phyloP scores from a whole-genome alignment of 2,113 vertebrate genomes.

The Pachypanchax playfairii region DNA sequence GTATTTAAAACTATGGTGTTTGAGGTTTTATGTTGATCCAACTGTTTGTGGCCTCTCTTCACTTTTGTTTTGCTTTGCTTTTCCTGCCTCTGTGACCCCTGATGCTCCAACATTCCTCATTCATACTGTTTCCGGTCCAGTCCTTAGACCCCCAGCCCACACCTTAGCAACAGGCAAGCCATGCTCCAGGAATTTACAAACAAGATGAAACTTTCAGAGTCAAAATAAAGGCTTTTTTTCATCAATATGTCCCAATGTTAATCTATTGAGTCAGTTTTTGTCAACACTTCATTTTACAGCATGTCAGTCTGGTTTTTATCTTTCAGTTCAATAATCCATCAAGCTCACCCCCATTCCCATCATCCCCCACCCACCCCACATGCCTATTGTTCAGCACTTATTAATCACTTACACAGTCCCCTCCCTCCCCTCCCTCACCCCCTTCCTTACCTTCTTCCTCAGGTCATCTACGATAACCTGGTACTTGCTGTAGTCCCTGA shows the following conservation, averaged over 20 bases:
- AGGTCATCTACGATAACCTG: slow-evolving; percentile 78
- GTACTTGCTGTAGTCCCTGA: slow-evolving; percentile 82
- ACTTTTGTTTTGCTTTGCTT: slow-evolving; percentile 15
- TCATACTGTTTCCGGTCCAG: slow-evolving; percentile 59
- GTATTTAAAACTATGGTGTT: slow-evolving; percentile 4
- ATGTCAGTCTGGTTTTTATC: slow-evolving; percentile 19
- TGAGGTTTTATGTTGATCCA: slow-evolving; percentile 6
- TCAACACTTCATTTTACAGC: slow-evolving; percentile 4
- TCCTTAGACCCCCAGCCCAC: slow-evolving; percentile 5
- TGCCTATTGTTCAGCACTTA: slow-evolving; percentile 19
- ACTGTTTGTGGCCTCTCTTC: slow-evolving; percentile 6
- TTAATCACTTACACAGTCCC: slow-evolving; percentile 8
- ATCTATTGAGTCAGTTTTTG: too few relatives aligned
- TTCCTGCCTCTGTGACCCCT: slow-evolving; percentile 49
- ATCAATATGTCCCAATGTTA: too few relatives aligned
- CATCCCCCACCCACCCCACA: neutral
- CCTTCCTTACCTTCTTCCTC: slow-evolving; percentile 78
- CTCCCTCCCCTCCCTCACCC: neutral
- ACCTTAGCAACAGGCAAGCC: neutral
- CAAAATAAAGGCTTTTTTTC: too few relatives aligned
- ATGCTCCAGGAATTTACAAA: neutral
- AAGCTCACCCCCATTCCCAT: neutral
- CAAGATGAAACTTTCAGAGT: neutral
- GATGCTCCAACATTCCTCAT: slow-evolving; percentile 51
- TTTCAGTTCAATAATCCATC: slow-evolving; percentile 1